These are phyloP conservation scores for Zonotrichia leucophrys DNA, from an alignment of 2,113 vertebrate species.

Conservation along the genomic window DNA sequence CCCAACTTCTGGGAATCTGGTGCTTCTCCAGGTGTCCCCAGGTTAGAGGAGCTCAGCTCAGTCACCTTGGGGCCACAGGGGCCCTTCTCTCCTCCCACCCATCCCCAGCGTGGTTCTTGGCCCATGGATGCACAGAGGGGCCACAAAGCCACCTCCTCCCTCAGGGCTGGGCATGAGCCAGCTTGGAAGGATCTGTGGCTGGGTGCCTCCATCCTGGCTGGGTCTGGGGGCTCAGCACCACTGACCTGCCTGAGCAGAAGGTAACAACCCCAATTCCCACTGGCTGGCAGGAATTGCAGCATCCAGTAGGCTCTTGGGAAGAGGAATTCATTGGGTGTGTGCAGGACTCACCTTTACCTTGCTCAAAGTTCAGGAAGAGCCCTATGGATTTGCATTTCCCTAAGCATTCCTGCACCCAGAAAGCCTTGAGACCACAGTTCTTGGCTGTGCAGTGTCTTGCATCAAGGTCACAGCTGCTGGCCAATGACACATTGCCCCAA, in stretches of 20 bases:
- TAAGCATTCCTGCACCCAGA: background rate
- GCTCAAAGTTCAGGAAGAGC: background rate
- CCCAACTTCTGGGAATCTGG: background rate
- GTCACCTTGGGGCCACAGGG: background rate
- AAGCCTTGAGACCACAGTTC: fast-evolving
- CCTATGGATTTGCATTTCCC: background rate
- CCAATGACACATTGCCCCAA: fast-evolving
- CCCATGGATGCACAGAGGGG: fast-evolving
- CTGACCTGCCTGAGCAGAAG: background rate
- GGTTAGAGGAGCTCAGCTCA: background rate
- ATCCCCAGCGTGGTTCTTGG: background rate
- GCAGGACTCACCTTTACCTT: fast-evolving
- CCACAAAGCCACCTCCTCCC: background rate
- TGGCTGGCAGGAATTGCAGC: background rate
- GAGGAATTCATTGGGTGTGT: fast-evolving
- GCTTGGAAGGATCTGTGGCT: background rate
- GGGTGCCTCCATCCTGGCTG: background rate
- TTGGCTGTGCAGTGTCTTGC: background rate
- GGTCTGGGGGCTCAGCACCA: background rate
- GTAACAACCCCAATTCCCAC: background rate
- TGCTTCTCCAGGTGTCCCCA: background rate
- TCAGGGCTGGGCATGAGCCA: background rate
- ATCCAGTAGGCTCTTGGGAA: background rate
- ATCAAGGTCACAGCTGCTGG: background rate
- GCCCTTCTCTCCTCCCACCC: background rate